Conservation (phyloP, 1,140 invertebrate genomes). For the Cepaea nemoralis region DNA sequence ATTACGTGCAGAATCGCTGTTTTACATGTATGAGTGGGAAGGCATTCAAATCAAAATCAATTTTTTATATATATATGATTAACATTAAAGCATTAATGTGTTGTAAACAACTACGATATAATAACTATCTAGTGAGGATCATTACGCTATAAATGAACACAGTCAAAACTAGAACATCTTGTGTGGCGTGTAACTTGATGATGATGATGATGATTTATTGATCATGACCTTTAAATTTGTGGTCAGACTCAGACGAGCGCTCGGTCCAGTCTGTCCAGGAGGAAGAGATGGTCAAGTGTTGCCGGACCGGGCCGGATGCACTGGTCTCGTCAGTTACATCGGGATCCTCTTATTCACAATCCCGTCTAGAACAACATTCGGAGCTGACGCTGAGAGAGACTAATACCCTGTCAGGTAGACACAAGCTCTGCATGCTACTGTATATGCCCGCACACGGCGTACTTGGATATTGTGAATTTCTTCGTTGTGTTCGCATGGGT, state of each 20-base stretch:
- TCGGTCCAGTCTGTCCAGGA: slow-evolving; percentile 35
- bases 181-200: too few relatives aligned
- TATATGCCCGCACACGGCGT: background rate
- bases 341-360: background rate
- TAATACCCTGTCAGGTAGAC: slow-evolving; percentile 25
- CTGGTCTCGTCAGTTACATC: background rate
- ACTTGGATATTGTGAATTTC: background rate
- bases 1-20: too few relatives aligned
- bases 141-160: too few relatives aligned
- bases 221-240: background rate
- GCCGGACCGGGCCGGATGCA: slow-evolving; percentile 23
- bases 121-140: too few relatives aligned
- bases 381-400: background rate
- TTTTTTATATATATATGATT: too few relatives aligned
- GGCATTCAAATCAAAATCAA: too few relatives aligned
- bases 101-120: too few relatives aligned
- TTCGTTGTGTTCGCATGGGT: too few relatives aligned
- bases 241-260: slow-evolving; percentile 39
- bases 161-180: too few relatives aligned
- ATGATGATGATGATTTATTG: background rate
- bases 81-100: too few relatives aligned
- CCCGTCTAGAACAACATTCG: background rate
- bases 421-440: background rate
- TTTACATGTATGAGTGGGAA: too few relatives aligned
- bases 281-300: slow-evolving; percentile 33